Conservation (phyloP, 2,113 vertebrate genomes). For the Callospermophilus lateralis region DNA sequence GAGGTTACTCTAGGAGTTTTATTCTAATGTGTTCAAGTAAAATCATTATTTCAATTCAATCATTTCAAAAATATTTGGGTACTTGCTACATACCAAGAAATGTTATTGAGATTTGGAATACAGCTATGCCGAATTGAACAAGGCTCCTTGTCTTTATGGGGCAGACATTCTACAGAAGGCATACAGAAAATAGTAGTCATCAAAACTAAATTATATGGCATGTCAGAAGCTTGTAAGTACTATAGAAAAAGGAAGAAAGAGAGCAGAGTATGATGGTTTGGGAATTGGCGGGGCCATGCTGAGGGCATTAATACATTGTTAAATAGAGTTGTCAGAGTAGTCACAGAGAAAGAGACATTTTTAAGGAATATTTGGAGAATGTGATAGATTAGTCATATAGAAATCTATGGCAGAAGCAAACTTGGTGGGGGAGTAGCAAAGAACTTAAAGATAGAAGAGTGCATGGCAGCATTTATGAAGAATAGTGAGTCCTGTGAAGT, state of each 20-base stretch:
- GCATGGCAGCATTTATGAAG: not conserved
- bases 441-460: not conserved
- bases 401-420: no score
- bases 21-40: not conserved
- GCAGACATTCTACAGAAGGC: not conserved
- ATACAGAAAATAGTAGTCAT: not conserved
- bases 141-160: not conserved
- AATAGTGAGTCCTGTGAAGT: not conserved
- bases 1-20: not conserved
- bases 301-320: not conserved
- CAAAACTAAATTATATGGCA: not conserved
- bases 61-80: not conserved
- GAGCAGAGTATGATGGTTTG: not conserved
- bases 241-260: not conserved
- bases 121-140: not conserved
- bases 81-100: not conserved
- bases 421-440: not conserved
- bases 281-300: not conserved
- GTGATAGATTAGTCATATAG: no score
- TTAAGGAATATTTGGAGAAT: no score
- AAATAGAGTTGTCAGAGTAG: no score
- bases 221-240: not conserved
- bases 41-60: not conserved
- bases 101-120: not conserved
- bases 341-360: no score